Conservation (phyloP, 2,888 invertebrate genomes). For the Volucella inanis region DNA sequence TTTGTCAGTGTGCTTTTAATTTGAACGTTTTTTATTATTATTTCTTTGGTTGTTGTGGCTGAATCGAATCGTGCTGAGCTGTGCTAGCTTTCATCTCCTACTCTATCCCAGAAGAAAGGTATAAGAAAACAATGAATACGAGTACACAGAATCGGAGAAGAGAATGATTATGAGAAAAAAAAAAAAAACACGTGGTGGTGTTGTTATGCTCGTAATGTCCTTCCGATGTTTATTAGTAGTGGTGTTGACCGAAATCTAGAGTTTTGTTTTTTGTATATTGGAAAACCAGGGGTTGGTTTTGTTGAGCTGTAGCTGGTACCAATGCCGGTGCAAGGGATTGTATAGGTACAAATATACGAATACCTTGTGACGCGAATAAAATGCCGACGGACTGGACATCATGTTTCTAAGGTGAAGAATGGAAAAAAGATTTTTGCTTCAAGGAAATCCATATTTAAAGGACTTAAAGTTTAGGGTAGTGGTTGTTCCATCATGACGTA, state of each 20-base stretch:
- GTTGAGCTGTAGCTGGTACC: conserved; percentile 6
- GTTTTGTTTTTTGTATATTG: conserved; percentile 39
- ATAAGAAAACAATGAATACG: conserved; percentile 38
- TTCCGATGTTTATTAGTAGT: conserved; percentile 4
- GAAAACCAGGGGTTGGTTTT: conserved; percentile 22
- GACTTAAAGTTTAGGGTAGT: conserved; percentile 22
- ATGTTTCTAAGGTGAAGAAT: conserved; percentile 42
- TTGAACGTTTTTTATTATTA: too few relatives aligned
- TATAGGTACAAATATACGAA: conserved; percentile 7
- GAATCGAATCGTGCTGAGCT: conserved; percentile 7
- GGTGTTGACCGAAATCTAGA: conserved; percentile 57
- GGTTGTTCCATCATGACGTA: neutral
- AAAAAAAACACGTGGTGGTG: conserved; percentile 65
- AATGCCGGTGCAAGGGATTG: conserved; percentile 30
- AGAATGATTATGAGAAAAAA: conserved; percentile 34
- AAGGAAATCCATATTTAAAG: conserved; percentile 59
- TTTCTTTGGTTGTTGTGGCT: conserved; percentile 44
- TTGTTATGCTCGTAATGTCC: conserved; percentile 35
- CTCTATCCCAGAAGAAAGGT: conserved; percentile 33
- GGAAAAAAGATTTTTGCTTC: conserved; percentile 8
- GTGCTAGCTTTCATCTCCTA: conserved; percentile 34
- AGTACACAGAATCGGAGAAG: conserved; percentile 13
- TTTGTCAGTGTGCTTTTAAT: conserved; percentile 51
- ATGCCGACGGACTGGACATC: conserved; percentile 72
- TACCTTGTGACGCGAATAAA: conserved; percentile 33